A percentile compares a stretch with the other conserved stretches of the same genome.
Evolutionary conservation across 2,113 vertebrate species (phyloP).

Genomic region (Brienomyrus longianalis): DNA sequence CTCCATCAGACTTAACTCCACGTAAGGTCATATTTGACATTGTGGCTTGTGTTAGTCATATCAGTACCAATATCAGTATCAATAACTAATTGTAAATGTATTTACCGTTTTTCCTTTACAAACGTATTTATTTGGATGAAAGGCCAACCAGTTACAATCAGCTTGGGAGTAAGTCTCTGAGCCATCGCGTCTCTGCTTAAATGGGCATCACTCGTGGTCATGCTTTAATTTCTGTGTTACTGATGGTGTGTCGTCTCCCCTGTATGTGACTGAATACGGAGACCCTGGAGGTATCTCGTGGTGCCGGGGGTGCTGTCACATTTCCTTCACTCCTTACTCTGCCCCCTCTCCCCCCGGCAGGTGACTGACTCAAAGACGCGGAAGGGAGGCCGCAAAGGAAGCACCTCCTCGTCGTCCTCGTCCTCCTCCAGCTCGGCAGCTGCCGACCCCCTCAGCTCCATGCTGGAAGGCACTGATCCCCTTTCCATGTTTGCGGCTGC

Average conservation of each 20-base stretch:
- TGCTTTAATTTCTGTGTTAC: background rate
- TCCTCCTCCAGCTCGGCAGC: constrained; percentile 78
- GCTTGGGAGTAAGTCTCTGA: too few relatives aligned
- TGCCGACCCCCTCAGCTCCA: constrained; percentile 81
- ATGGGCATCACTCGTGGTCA: too few relatives aligned
- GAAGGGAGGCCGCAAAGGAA: constrained; percentile 79
- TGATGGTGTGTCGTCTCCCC: background rate
- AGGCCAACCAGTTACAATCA: too few relatives aligned
- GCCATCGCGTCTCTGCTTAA: background rate
- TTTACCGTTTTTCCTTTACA: too few relatives aligned
- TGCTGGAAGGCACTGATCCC: constrained; percentile 88
- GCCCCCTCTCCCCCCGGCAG: constrained; percentile 45
- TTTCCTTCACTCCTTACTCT: background rate
- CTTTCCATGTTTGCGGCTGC: constrained; percentile 85
- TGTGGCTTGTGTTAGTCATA: background rate
- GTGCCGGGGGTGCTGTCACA: background rate
- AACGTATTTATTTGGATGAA: too few relatives aligned
- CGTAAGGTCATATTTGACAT: background rate
- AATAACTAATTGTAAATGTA: too few relatives aligned
- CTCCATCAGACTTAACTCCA: background rate
- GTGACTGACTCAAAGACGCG: constrained; percentile 85
- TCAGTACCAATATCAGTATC: too few relatives aligned
- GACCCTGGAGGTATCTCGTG: background rate
- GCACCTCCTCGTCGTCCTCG: constrained; percentile 81
- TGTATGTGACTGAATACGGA: background rate